A percentile compares a stretch with the other conserved stretches of the same genome.
These are phyloP conservation scores for Gortyna flavago DNA, from an alignment of 2,888 invertebrate species.

Conservation along the genomic window DNA sequence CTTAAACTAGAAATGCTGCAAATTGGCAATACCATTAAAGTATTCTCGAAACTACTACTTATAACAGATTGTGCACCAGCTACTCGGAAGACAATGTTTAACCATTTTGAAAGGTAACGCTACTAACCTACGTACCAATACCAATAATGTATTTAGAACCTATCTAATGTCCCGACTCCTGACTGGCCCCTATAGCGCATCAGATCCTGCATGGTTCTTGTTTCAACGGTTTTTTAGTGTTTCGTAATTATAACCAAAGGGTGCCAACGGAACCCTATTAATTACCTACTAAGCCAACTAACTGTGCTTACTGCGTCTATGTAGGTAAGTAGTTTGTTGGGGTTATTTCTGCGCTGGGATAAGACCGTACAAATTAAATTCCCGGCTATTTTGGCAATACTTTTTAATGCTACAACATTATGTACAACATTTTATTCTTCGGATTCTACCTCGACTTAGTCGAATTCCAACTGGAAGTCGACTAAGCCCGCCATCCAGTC, in stretches of 20 bases:
- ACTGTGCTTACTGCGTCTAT: too few relatives aligned
- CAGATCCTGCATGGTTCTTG: not conserved
- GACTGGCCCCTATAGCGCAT: not conserved
- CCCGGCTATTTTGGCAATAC: not conserved
- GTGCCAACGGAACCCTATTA: not conserved
- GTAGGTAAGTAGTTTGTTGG: too few relatives aligned
- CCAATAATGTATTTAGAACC: not conserved
- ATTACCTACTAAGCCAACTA: not conserved
- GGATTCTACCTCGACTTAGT: too few relatives aligned
- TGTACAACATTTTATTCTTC: too few relatives aligned
- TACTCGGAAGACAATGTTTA: constrained; percentile 91
- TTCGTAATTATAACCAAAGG: not conserved
- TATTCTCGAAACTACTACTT: constrained; percentile 93
- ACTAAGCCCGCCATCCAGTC: too few relatives aligned
- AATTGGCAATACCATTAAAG: constrained; percentile 92
- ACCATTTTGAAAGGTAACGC: constrained; percentile 91
- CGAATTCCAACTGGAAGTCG: too few relatives aligned
- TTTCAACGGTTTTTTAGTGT: not conserved
- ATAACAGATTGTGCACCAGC: constrained; percentile 93
- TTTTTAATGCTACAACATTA: not conserved
- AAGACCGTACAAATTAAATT: not conserved
- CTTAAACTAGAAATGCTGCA: constrained; percentile 92
- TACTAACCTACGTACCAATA: not conserved
- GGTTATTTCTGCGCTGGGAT: too few relatives aligned
- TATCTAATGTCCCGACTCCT: not conserved